Evolutionary conservation across 2,888 invertebrate genomes (phyloP).

Genomic region (Pseudanteris insignis): DNA sequence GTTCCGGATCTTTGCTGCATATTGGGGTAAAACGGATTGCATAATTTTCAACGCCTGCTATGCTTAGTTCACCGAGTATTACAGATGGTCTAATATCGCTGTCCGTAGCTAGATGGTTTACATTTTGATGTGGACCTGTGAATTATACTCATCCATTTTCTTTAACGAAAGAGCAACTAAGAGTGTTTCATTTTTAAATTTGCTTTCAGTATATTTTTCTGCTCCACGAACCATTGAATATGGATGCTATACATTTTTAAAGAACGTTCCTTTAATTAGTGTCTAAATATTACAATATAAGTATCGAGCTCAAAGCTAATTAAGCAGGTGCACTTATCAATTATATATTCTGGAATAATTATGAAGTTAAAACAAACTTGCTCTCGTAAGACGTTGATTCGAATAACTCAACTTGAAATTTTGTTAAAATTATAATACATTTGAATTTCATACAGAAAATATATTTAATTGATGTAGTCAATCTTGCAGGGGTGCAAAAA

Average conservation of each 20-base stretch:
- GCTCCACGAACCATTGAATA: constrained; percentile 5
- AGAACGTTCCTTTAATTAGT: constrained; percentile 20
- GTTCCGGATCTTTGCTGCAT: constrained; percentile 22
- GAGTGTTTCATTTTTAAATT: constrained; percentile 13
- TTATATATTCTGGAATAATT: background rate
- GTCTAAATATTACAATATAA: constrained; percentile 25
- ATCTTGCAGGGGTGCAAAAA: too few relatives aligned
- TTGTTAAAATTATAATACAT: too few relatives aligned
- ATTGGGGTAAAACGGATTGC: constrained; percentile 30
- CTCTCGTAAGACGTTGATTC: too few relatives aligned
- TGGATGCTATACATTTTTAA: constrained; percentile 13
- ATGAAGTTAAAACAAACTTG: background rate
- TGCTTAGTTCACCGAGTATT: constrained; percentile 18
- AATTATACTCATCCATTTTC: constrained; percentile 1
- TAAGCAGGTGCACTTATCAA: constrained; percentile 9
- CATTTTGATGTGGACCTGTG: constrained; percentile 1
- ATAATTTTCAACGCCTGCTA: constrained; percentile 29
- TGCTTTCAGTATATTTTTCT: constrained; percentile 11
- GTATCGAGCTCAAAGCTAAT: constrained; percentile 1
- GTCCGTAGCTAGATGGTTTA: constrained; percentile 12
- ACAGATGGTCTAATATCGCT: constrained; percentile 30
- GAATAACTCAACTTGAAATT: too few relatives aligned
- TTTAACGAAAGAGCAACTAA: constrained; percentile 6
- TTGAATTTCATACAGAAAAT: too few relatives aligned
- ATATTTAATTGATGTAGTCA: too few relatives aligned